These are phyloP conservation scores for Fragum whitleyi DNA, from an alignment of 2,888 invertebrate genomes.

Conservation along the genomic window DNA sequence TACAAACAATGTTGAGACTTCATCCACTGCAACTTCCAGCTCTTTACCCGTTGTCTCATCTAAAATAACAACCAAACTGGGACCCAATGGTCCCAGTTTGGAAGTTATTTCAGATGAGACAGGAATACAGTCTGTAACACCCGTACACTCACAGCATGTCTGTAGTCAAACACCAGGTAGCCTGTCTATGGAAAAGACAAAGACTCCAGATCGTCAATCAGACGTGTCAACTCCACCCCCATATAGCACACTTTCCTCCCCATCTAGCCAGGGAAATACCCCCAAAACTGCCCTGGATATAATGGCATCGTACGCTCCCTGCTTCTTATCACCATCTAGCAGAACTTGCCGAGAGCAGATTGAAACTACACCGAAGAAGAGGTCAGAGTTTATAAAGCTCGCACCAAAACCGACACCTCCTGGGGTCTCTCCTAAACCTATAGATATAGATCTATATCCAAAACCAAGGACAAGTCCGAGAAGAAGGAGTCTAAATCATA, in stretches of 20 bases:
- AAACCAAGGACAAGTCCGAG: slow-evolving; percentile 40
- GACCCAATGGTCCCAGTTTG: no score
- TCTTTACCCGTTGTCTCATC: no score
- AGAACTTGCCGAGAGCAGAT: slow-evolving; percentile 28
- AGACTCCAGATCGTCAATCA: background rate
- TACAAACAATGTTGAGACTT: no score
- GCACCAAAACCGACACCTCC: slow-evolving; percentile 67
- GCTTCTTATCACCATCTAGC: slow-evolving; percentile 54
- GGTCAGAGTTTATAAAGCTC: slow-evolving; percentile 48
- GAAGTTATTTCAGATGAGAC: background rate
- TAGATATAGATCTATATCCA: background rate
- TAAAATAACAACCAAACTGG: slow-evolving; percentile 4
- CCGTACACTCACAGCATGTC: background rate
- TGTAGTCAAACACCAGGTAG: background rate
- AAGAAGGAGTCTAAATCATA: slow-evolving; percentile 71
- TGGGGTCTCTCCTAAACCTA: background rate
- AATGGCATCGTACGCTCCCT: slow-evolving; percentile 70
- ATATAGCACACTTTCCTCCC: background rate
- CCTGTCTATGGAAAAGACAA: background rate
- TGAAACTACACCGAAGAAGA: slow-evolving; percentile 71
- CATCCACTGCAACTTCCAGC: background rate
- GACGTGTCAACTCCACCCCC: background rate
- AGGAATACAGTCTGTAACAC: background rate
- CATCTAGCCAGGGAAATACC: background rate
- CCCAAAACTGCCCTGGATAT: slow-evolving; percentile 70